Evolutionary conservation across 2,113 vertebrate species (phyloP).

Genomic region (Rhabdornis inornatus): DNA sequence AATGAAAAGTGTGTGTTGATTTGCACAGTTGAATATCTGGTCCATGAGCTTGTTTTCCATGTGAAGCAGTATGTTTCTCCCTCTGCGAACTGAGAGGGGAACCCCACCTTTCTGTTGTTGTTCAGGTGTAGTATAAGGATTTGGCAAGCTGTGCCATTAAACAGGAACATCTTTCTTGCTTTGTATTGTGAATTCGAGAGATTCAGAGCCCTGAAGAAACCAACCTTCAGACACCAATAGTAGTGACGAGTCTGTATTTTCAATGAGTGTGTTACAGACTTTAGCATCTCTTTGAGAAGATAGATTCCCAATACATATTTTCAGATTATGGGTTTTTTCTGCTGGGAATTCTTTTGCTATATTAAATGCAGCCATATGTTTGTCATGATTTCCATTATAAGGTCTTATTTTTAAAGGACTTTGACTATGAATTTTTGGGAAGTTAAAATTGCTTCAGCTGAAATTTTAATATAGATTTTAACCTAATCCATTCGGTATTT

Average conservation of each 20-base stretch:
- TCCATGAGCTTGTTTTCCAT: neutral
- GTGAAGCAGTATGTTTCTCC: neutral
- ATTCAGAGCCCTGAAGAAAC: neutral
- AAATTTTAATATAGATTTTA: neutral
- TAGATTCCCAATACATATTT: neutral
- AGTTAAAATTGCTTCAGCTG: constrained; percentile 1
- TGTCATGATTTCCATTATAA: neutral
- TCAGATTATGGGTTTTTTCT: neutral
- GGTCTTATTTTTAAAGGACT: neutral
- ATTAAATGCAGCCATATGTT: neutral
- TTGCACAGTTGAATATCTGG: neutral
- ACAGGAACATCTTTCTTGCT: neutral
- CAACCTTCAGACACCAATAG: neutral
- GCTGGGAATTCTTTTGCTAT: neutral
- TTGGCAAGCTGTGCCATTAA: neutral
- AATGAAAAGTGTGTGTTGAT: neutral
- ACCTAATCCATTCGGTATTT: neutral
- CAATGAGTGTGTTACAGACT: neutral
- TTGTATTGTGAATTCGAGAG: neutral
- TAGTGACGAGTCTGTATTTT: neutral
- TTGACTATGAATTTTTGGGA: neutral
- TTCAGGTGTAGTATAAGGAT: neutral
- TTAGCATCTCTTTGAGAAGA: neutral
- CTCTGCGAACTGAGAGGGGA: neutral
- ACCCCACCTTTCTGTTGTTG: neutral